phyloP scores from a whole-genome alignment of 2,113 vertebrate genomes.

The Dasyprocta punctata region DNA sequence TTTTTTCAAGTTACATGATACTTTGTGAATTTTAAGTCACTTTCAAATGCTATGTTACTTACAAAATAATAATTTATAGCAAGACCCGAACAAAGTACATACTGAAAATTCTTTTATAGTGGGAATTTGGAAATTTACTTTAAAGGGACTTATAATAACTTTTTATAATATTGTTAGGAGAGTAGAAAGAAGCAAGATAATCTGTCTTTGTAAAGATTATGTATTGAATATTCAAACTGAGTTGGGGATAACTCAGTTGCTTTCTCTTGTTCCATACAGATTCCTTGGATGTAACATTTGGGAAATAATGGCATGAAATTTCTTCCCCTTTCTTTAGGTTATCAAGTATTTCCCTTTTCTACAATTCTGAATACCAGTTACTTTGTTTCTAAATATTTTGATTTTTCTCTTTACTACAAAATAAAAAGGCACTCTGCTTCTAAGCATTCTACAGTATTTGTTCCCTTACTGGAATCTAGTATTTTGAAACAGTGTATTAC shows the following conservation, averaged over 20 bases:
- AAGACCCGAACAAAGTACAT: not conserved
- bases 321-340: not conserved
- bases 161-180: not conserved
- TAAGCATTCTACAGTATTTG: not conserved
- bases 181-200: not conserved
- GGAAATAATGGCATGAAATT: not conserved
- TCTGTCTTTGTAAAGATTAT: not conserved
- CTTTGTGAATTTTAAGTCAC: not conserved
- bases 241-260: not conserved
- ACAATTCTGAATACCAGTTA: not conserved
- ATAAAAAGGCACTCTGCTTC: not conserved
- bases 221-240: not conserved
- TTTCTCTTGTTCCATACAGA: not conserved
- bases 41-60: slow-evolving; percentile 26
- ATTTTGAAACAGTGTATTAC: not conserved
- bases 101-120: not conserved
- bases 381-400: not conserved
- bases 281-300: not conserved
- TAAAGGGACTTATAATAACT: not conserved
- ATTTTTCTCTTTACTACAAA: slow-evolving; percentile 26
- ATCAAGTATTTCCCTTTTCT: not conserved
- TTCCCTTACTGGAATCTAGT: not conserved
- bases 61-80: not conserved
- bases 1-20: not conserved
- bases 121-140: slow-evolving; percentile 38